Evolutionary conservation across 30 jellyfish, hydroid and myxozoan species (phyloP).

Genomic region (Nemopilema nomurai): DNA sequence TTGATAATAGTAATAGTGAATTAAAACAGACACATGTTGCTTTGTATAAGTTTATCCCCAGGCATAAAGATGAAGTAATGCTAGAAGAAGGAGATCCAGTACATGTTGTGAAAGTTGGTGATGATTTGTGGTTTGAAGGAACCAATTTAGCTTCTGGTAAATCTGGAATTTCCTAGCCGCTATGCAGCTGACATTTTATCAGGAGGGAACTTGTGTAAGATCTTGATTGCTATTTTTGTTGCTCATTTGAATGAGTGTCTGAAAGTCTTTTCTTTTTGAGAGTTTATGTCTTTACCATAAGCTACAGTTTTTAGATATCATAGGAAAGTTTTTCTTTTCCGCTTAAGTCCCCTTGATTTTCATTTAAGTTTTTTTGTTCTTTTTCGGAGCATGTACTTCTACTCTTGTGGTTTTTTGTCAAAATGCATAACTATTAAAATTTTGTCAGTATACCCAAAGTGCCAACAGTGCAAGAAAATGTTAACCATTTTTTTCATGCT

Average conservation of each 20-base stretch:
- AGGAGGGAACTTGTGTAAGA: conserved; percentile 20
- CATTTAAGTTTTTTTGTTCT: no score
- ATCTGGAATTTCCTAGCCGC: conserved; percentile 86
- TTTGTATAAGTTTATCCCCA: conserved; percentile 69
- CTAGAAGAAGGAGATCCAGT: conserved; percentile 89
- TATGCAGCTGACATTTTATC: conserved; percentile 85
- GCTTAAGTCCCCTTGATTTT: neutral
- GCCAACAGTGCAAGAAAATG: no score
- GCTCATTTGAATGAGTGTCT: no score
- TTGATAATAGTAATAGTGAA: conserved; percentile 16
- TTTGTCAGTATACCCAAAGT: no score
- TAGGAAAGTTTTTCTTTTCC: neutral
- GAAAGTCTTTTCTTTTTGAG: no score
- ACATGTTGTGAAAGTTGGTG: conserved; percentile 65
- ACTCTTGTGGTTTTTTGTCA: no score
- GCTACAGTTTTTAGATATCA: neutral
- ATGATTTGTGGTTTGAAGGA: conserved; percentile 94
- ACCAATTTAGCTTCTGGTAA: conserved; percentile 80
- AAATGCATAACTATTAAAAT: no score
- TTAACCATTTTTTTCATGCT: no score
- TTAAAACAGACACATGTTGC: conserved; percentile 88
- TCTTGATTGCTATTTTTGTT: neutral
- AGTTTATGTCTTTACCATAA: no score
- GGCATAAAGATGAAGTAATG: conserved; percentile 89
- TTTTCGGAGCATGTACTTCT: no score